Evolutionary conservation across 92 coral and sea anemone genomes (phyloP).

Genomic region (Epizoanthus scotinus): DNA sequence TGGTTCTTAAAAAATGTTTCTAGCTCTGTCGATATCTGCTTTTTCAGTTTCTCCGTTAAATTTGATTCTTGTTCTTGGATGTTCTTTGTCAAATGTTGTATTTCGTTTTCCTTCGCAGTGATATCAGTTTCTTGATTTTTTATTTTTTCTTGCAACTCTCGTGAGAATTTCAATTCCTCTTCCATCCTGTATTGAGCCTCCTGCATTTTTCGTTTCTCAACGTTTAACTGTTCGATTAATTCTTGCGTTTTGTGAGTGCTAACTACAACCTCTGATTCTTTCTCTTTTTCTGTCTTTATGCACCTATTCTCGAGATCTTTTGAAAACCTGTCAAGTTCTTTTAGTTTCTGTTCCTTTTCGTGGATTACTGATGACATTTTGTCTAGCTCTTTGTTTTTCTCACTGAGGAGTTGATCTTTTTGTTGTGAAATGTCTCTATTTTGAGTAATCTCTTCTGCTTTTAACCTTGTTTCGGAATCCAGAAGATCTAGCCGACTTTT

Average conservation of each 20-base stretch:
- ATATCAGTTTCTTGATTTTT: conserved; percentile 4
- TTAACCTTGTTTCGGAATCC: conserved; percentile 46
- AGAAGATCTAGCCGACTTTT: conserved; percentile 50
- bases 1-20: conserved; percentile 53
- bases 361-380: conserved; percentile 12
- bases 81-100: conserved; percentile 16
- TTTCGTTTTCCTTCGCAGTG: neutral
- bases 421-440: conserved; percentile 39
- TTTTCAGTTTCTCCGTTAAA: conserved; percentile 39
- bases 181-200: conserved; percentile 29
- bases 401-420: conserved; percentile 45
- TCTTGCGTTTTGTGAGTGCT: conserved; percentile 28
- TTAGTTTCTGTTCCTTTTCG: conserved; percentile 50
- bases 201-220: conserved; percentile 16
- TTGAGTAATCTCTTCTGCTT: conserved; percentile 47
- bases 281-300: conserved; percentile 25
- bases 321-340: conserved; percentile 41
- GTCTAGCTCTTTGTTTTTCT: conserved; percentile 48
- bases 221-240: conserved; percentile 34
- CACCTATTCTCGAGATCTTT: conserved; percentile 40
- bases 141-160: conserved; percentile 41
- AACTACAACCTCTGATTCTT: conserved; percentile 32
- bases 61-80: conserved; percentile 40
- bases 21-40: conserved; percentile 49
- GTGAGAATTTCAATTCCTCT: conserved; percentile 26